Evolutionary conservation across 2,888 invertebrate genomes (phyloP).

Genomic region (Glyphotaelius pellucidus): DNA sequence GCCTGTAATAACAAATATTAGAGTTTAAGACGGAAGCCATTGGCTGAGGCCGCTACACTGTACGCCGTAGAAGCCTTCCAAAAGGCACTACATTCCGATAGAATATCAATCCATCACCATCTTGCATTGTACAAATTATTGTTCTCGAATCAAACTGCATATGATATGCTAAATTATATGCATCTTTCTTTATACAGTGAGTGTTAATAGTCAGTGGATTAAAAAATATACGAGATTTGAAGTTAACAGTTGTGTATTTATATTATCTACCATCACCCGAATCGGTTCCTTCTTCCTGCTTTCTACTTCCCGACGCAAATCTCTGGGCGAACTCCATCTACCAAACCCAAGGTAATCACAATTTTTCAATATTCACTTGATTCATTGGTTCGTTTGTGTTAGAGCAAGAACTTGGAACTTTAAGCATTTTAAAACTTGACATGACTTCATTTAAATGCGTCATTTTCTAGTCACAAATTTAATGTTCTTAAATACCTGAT

Average conservation of each 20-base stretch:
- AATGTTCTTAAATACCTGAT: neutral
- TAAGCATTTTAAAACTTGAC: neutral
- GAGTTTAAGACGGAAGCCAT: slow-evolving; percentile 67
- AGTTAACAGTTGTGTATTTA: slow-evolving; percentile 73
- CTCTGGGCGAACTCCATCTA: slow-evolving; percentile 10
- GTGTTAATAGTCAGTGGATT: slow-evolving; percentile 80
- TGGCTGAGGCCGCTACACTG: slow-evolving; percentile 71
- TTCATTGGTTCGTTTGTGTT: neutral
- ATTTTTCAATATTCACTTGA: neutral
- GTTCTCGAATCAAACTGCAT: slow-evolving; percentile 77
- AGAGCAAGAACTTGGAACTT: neutral
- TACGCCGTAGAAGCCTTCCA: slow-evolving; percentile 40
- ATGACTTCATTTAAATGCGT: slow-evolving; percentile 69
- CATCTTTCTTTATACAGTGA: slow-evolving; percentile 72
- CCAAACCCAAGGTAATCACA: slow-evolving; percentile 38
- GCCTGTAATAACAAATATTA: slow-evolving; percentile 72
- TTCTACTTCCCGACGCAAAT: neutral
- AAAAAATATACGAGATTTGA: slow-evolving; percentile 78
- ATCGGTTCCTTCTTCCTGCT: slow-evolving; percentile 53
- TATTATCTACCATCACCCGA: slow-evolving; percentile 35
- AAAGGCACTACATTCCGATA: slow-evolving; percentile 70
- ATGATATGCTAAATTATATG: slow-evolving; percentile 76
- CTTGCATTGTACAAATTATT: slow-evolving; percentile 76
- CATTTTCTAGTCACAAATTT: neutral
- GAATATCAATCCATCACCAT: slow-evolving; percentile 53